Conservation (phyloP, 2,888 invertebrate species). For the Rapana venosa region DNA sequence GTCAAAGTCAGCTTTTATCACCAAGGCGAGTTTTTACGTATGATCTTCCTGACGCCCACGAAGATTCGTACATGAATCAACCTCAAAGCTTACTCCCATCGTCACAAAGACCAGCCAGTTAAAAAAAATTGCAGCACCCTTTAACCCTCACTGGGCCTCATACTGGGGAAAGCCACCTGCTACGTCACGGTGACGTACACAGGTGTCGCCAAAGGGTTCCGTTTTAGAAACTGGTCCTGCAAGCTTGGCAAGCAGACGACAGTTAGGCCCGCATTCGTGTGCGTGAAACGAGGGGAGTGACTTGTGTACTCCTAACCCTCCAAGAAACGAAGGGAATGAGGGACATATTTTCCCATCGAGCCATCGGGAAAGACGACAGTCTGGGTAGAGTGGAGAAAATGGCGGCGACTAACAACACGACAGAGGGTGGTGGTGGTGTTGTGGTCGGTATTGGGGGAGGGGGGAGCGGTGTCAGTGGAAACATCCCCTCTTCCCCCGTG, state of each 20-base stretch:
- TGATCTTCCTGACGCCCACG: not conserved
- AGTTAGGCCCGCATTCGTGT: slow-evolving; percentile 1
- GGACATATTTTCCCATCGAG: not conserved
- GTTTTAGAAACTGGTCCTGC: slow-evolving; percentile 34
- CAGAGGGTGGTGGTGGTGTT: slow-evolving; percentile 6
- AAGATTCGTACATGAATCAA: not conserved
- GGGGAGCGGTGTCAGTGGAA: slow-evolving; percentile 4
- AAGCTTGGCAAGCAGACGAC: slow-evolving; percentile 33
- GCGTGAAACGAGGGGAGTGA: slow-evolving; percentile 9
- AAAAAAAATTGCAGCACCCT: not conserved
- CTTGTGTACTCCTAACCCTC: not conserved
- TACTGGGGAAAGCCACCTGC: not conserved
- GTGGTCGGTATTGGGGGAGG: slow-evolving; percentile 15
- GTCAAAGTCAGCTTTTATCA: not conserved
- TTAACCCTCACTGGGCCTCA: slow-evolving; percentile 18
- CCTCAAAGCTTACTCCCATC: not conserved
- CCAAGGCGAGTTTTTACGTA: not conserved
- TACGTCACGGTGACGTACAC: slow-evolving; percentile 36
- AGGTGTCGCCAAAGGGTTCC: slow-evolving; percentile 8
- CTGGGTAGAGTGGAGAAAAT: slow-evolving; percentile 1
- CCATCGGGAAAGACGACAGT: not conserved
- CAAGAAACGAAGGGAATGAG: slow-evolving; percentile 23
- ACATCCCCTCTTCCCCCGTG: slow-evolving; percentile 34
- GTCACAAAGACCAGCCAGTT: too few relatives aligned
- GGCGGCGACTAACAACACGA: slow-evolving; percentile 34